Conservation (phyloP, 2,113 vertebrate genomes). For the Percina caprodes region DNA sequence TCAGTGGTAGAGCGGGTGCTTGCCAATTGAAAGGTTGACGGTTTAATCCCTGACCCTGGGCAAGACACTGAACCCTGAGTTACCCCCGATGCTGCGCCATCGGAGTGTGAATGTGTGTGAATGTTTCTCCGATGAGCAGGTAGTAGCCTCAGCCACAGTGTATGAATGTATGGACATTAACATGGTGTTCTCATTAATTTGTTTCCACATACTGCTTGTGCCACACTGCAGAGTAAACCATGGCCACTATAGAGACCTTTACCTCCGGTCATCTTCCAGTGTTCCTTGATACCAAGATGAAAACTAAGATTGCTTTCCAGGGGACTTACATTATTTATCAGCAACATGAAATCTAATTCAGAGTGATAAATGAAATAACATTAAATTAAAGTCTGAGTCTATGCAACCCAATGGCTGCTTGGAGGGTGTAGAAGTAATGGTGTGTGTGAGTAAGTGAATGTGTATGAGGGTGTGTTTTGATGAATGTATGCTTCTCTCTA, state of each 20-base stretch:
- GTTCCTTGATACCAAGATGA: slow-evolving; percentile 59
- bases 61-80: no score
- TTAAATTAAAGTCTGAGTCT: slow-evolving; percentile 61
- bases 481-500: slow-evolving; percentile 51
- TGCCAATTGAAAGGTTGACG: no score
- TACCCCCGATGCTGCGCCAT: no score
- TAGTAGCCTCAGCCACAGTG: no score
- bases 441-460: slow-evolving; percentile 45
- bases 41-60: no score
- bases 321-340: slow-evolving; percentile 78
- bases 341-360: slow-evolving; percentile 79
- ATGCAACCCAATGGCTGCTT: slow-evolving; percentile 57
- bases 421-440: slow-evolving; percentile 58
- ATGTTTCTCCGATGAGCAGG: no score
- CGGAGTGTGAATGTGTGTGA: no score
- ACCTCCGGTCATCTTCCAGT: slow-evolving; percentile 45
- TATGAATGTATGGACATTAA: no score
- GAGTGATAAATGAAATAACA: slow-evolving; percentile 81
- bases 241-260: not conserved
- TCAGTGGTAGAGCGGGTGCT: no score
- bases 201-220: not conserved
- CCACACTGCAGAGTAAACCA: slow-evolving; percentile 43
- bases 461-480: slow-evolving; percentile 48
- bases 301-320: slow-evolving; percentile 66
- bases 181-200: not conserved